Evolutionary conservation across 2,888 invertebrate genomes (phyloP).

Genomic region (Tetranychus piercei): DNA sequence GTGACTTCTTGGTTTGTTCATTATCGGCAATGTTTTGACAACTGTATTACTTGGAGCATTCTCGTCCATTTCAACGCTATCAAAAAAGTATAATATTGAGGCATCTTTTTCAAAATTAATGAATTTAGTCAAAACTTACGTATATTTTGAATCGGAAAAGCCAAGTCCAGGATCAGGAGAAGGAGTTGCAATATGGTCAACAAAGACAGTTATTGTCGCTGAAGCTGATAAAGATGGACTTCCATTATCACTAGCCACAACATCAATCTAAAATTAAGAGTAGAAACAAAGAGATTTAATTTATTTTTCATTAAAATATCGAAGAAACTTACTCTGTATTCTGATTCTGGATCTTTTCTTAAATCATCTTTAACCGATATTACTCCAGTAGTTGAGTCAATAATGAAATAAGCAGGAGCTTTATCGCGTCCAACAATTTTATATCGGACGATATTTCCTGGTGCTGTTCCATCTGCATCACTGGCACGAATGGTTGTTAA

Average conservation of each 20-base stretch:
- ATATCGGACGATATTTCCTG: slow-evolving; percentile 36
- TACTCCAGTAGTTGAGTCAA: slow-evolving; percentile 63
- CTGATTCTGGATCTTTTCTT: slow-evolving; percentile 63
- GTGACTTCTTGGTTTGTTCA: slow-evolving; percentile 50
- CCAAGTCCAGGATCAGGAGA: slow-evolving; percentile 56
- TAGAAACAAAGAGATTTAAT: background rate
- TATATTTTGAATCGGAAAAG: slow-evolving; percentile 68
- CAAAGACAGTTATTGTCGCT: slow-evolving; percentile 58
- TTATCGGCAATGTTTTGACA: slow-evolving; percentile 50
- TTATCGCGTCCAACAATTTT: slow-evolving; percentile 49
- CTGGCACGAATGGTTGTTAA: slow-evolving; percentile 58
- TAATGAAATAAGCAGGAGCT: slow-evolving; percentile 63
- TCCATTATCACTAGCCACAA: slow-evolving; percentile 66
- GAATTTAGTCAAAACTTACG: slow-evolving; percentile 31
- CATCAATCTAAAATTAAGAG: slow-evolving; percentile 46
- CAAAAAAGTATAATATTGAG: slow-evolving; percentile 15
- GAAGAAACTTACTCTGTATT: slow-evolving; percentile 44
- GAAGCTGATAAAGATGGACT: slow-evolving; percentile 65
- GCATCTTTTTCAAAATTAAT: background rate
- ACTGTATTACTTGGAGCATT: slow-evolving; percentile 48
- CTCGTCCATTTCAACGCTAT: slow-evolving; percentile 53
- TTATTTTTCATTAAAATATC: background rate
- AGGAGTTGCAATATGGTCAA: slow-evolving; percentile 48
- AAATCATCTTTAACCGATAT: slow-evolving; percentile 62
- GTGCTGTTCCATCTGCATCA: slow-evolving; percentile 58